phyloP scores from a whole-genome alignment of 2,113 vertebrate species.

The Tympanuchus pallidicinctus region DNA sequence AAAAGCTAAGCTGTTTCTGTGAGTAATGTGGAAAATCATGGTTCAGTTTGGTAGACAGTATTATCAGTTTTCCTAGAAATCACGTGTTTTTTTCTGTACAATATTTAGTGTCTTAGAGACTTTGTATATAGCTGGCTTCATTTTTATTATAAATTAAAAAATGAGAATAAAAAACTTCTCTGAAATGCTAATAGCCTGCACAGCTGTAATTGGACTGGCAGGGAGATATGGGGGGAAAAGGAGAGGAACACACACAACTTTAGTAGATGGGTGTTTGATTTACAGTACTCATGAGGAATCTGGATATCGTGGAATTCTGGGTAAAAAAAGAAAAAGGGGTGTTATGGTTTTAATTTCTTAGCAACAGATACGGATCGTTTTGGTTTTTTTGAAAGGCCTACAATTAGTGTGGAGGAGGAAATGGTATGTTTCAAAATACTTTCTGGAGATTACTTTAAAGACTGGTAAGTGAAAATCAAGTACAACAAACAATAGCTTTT shows the following conservation, averaged over 20 bases:
- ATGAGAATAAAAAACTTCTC: not conserved
- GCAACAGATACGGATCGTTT: too few relatives aligned
- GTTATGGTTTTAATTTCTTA: not conserved
- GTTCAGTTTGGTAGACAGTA: not conserved
- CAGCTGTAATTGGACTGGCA: not conserved
- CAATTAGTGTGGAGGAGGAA: too few relatives aligned
- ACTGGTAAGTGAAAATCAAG: not conserved
- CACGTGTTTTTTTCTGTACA: not conserved
- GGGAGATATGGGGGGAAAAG: too few relatives aligned
- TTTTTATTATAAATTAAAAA: not conserved
- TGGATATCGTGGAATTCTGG: not conserved
- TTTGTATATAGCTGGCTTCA: not conserved
- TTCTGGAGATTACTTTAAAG: not conserved
- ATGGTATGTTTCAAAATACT: rapidly evolving
- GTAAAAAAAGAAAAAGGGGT: not conserved
- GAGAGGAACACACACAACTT: not conserved
- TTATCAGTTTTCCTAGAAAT: not conserved
- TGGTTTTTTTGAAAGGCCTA: not conserved
- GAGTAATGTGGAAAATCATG: not conserved
- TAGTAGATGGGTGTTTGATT: not conserved
- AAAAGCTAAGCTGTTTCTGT: conserved; percentile 6
- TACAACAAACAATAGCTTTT: not conserved
- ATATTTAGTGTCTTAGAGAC: not conserved
- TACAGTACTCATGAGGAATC: not conserved
- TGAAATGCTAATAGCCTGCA: not conserved